phyloP scores from a whole-genome alignment of 2,888 invertebrate species.

The Neelides folsomi region DNA sequence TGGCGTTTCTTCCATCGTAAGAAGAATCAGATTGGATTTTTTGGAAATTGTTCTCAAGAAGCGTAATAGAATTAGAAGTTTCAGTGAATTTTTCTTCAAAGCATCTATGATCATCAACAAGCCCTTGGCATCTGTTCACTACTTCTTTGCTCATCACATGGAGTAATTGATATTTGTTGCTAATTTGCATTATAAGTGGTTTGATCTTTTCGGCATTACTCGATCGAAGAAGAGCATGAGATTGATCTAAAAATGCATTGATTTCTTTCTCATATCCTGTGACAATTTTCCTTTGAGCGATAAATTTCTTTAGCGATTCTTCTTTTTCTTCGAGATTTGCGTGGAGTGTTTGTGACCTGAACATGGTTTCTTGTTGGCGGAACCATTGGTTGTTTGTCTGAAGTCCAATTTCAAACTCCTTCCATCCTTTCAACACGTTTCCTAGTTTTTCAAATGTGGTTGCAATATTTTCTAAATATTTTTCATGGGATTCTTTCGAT shows the following conservation, averaged over 20 bases:
- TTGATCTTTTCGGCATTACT: conserved; percentile 75
- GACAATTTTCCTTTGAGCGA: conserved; percentile 61
- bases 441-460: conserved; percentile 50
- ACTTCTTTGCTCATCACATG: conserved; percentile 72
- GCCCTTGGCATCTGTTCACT: conserved; percentile 65
- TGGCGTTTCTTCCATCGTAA: conserved; percentile 43
- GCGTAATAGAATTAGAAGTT: conserved; percentile 61
- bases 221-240: conserved; percentile 68
- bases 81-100: conserved; percentile 62
- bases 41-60: conserved; percentile 57
- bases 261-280: conserved; percentile 68
- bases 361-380: conserved; percentile 64
- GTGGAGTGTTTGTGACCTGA: conserved; percentile 72
- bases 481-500: conserved; percentile 34
- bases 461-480: conserved; percentile 31
- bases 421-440: conserved; percentile 66
- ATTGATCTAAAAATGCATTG: conserved; percentile 75
- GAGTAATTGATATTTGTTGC: conserved; percentile 67
- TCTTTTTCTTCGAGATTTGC: conserved; percentile 69
- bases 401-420: conserved; percentile 66
- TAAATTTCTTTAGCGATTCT: conserved; percentile 55
- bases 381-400: conserved; percentile 77
- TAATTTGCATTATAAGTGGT: conserved; percentile 76
- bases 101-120: conserved; percentile 68
- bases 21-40: conserved; percentile 50